Evolutionary conservation across 1,140 invertebrate genomes (phyloP).

Genomic region (Acromyrmex heyeri): DNA sequence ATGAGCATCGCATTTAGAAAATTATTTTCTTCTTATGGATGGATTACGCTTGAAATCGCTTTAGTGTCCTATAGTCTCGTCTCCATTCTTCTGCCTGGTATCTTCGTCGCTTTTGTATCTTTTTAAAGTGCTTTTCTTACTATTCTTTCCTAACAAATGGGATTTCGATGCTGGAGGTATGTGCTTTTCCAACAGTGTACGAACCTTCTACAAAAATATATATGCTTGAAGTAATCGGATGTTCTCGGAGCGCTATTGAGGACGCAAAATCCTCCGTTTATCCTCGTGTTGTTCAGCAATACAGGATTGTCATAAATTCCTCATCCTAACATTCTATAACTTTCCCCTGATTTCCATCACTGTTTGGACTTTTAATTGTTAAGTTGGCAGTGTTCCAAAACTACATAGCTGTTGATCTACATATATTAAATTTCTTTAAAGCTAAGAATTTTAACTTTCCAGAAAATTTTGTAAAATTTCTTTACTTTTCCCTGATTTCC

Average conservation of each 20-base stretch:
- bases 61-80: background rate
- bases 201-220: background rate
- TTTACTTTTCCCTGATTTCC: no score
- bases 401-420: no score
- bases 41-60: constrained; percentile 2
- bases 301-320: no score
- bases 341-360: no score
- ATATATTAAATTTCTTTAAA: no score
- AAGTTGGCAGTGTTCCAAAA: no score
- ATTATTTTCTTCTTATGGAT: constrained; percentile 42
- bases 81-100: background rate
- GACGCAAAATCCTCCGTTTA: background rate
- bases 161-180: background rate
- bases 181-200: background rate
- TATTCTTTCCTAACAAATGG: constrained; percentile 2
- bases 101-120: background rate
- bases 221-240: background rate
- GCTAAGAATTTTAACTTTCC: no score
- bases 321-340: no score
- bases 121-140: background rate
- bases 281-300: background rate
- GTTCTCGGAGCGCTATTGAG: constrained; percentile 14
- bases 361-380: no score
- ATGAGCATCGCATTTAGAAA: constrained; percentile 15
- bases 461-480: no score